Evolutionary conservation across 1,140 invertebrate species (phyloP).

Genomic region (Lepidurus packardi): DNA sequence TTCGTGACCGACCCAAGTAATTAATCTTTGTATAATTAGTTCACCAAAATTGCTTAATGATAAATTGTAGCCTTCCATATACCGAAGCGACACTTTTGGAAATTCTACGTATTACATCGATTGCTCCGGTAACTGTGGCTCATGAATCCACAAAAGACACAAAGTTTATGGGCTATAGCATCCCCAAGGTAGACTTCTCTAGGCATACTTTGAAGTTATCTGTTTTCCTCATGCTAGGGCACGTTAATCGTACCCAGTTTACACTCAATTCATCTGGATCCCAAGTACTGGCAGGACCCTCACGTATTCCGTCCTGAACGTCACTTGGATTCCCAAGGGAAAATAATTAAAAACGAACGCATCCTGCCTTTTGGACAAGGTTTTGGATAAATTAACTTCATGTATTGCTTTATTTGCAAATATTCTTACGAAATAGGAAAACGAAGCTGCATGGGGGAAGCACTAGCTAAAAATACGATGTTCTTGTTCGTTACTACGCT

Average conservation of each 20-base stretch:
- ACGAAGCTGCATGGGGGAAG: constrained; percentile 28
- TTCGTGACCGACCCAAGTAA: constrained; percentile 42
- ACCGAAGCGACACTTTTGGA: constrained; percentile 68
- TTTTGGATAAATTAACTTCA: background rate
- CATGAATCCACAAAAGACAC: constrained; percentile 54
- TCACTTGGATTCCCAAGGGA: constrained; percentile 24
- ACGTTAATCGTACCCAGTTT: constrained; percentile 58
- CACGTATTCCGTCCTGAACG: constrained; percentile 32
- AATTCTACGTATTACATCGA: constrained; percentile 55
- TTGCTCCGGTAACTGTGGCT: constrained; percentile 62
- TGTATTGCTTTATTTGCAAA: background rate
- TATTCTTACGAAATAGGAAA: constrained; percentile 24
- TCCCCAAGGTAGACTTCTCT: constrained; percentile 57
- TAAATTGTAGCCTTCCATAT: constrained; percentile 63
- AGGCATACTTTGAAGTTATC: background rate
- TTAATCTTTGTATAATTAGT: constrained; percentile 42
- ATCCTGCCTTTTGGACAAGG: constrained; percentile 30
- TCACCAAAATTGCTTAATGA: constrained; percentile 22
- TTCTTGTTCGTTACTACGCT: constrained; percentile 26
- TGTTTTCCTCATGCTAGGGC: constrained; percentile 43
- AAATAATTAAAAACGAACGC: constrained; percentile 24
- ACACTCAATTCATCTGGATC: constrained; percentile 57
- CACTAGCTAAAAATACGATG: constrained; percentile 27
- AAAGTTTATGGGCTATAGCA: constrained; percentile 52
- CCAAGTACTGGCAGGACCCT: constrained; percentile 59